A percentile compares a stretch with the other conserved stretches of the same genome.
phyloP scores from a whole-genome alignment of 2,797 vertebrate genomes.

The Anguilla anguilla region DNA sequence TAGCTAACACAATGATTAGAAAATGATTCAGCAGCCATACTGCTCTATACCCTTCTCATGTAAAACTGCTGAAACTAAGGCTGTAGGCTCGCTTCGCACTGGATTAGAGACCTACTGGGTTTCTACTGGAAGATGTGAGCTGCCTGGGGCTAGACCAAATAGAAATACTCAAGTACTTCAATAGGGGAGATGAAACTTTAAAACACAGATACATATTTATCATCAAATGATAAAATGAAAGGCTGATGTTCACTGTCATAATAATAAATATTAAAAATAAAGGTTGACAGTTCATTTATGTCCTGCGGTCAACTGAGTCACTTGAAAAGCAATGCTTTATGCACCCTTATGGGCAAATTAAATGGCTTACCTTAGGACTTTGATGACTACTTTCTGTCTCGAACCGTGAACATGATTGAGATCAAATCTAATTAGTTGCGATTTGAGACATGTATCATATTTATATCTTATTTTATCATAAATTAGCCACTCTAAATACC shows the following conservation, averaged over 20 bases:
- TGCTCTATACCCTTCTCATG: background rate
- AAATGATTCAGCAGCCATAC: background rate
- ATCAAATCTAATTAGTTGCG: too few species aligned
- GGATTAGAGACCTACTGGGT: background rate
- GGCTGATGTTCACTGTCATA: background rate
- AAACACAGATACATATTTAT: background rate
- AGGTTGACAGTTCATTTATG: too few species aligned
- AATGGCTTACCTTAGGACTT: too few species aligned
- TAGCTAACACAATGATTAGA: background rate
- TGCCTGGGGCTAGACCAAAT: background rate
- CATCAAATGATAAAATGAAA: background rate
- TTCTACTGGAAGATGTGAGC: background rate
- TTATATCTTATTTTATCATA: background rate
- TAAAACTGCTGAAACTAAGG: background rate
- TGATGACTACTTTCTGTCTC: background rate
- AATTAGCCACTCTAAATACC: background rate
- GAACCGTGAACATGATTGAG: background rate
- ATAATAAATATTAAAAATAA: background rate
- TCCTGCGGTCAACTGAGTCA: too few species aligned
- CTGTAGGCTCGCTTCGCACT: background rate
- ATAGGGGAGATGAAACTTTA: background rate
- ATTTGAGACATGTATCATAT: background rate
- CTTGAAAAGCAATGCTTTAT: too few species aligned
- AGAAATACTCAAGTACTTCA: background rate
- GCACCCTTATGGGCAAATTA: too few species aligned